Evolutionary conservation across 2,797 vertebrate genomes (phyloP).

Genomic region (Champsocephalus gunnari): DNA sequence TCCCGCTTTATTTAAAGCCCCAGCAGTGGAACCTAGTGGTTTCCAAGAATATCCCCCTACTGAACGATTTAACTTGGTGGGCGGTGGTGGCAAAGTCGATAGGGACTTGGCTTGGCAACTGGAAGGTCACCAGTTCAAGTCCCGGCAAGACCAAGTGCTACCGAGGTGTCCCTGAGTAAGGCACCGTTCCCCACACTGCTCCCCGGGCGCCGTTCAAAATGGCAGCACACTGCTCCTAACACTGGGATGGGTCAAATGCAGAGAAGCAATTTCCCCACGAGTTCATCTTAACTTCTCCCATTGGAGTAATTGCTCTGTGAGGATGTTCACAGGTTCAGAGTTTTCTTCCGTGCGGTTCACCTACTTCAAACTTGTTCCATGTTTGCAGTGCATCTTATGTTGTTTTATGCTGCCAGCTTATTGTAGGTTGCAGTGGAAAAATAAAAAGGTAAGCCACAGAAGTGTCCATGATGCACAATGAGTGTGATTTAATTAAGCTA

Average conservation of each 20-base stretch:
- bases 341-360: background rate
- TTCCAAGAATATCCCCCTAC: slow-evolving; percentile 18
- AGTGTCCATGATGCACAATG: background rate
- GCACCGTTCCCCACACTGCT: no score
- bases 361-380: background rate
- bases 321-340: background rate
- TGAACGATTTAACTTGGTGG: background rate
- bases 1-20: slow-evolving; percentile 26
- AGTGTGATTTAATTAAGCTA: slow-evolving; percentile 2
- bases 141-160: no score
- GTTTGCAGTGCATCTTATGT: no score
- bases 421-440: background rate
- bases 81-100: no score
- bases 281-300: background rate
- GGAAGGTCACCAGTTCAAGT: no score
- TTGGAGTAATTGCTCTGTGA: slow-evolving; percentile 15
- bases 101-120: no score
- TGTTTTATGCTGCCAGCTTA: slow-evolving; percentile 1
- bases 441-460: slow-evolving; percentile 11
- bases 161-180: no score
- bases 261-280: no score
- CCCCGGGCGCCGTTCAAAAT: no score
- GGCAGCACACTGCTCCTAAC: no score
- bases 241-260: no score
- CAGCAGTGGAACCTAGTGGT: background rate